A percentile compares a stretch with the other conserved stretches of the same genome.
Evolutionary conservation across 2,888 invertebrate species (phyloP).

Genomic region (Melikaiella ostensackeni): DNA sequence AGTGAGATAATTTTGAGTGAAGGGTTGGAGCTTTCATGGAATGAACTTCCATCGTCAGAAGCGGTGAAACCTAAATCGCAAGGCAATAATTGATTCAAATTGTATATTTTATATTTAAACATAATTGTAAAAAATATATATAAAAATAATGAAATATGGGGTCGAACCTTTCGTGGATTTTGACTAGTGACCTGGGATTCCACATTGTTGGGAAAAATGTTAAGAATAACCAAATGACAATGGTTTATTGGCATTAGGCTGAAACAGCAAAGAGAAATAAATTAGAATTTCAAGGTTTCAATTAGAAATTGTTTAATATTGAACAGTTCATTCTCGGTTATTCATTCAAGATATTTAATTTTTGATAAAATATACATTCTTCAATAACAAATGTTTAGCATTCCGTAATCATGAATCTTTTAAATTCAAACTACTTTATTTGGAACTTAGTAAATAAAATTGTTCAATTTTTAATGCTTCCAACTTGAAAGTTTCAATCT

Average conservation of each 20-base stretch:
- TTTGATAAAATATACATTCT: no score
- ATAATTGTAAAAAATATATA: constrained; percentile 1
- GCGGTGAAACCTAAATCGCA: constrained; percentile 82
- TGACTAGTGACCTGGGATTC: constrained; percentile 88
- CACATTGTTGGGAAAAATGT: constrained; percentile 90
- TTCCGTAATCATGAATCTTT: no score
- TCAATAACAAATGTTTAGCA: no score
- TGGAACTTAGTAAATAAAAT: no score
- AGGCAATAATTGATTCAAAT: constrained; percentile 43
- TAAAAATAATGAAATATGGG: constrained; percentile 19
- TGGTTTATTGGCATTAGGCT: constrained; percentile 88
- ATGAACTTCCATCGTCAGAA: constrained; percentile 88
- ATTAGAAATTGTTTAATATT: no score
- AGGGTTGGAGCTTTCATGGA: constrained; percentile 87
- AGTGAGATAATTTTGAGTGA: constrained; percentile 85
- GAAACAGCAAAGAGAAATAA: constrained; percentile 63
- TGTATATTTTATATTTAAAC: background rate
- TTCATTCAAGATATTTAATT: no score
- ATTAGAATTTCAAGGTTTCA: background rate
- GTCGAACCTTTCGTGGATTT: constrained; percentile 80
- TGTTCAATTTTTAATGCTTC: no score
- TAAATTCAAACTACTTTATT: no score
- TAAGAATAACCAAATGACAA: constrained; percentile 93
- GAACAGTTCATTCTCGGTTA: no score
- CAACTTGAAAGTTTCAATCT: no score